A percentile compares a stretch with the other conserved stretches of the same genome.
These are phyloP conservation scores for Coelopa frigida DNA, from an alignment of 1,140 invertebrate species.

Conservation along the genomic window DNA sequence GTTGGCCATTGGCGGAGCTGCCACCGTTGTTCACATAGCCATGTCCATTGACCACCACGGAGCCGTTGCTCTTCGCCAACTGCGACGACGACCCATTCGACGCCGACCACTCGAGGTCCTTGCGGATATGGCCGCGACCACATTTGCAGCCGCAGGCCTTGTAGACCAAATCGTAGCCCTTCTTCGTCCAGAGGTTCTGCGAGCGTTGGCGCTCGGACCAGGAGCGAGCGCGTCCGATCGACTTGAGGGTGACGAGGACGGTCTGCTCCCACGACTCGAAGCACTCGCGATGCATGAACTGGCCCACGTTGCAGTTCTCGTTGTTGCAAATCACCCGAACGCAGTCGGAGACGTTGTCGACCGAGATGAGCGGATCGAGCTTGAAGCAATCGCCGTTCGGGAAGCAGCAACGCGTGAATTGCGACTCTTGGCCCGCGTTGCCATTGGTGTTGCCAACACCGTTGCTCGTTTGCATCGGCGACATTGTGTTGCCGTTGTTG, in stretches of 20 bases:
- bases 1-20: constrained; percentile 10
- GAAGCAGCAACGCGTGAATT: constrained; percentile 62
- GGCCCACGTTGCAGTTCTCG: constrained; percentile 75
- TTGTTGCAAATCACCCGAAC: constrained; percentile 93
- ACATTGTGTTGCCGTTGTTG: constrained; percentile 17
- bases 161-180: constrained; percentile 89
- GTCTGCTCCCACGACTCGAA: constrained; percentile 89
- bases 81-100: constrained; percentile 49
- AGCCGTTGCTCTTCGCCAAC: constrained; percentile 41
- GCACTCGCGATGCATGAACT: constrained; percentile 92
- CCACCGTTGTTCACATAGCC: constrained; percentile 13
- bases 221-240: constrained; percentile 78
- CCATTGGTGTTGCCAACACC: neutral
- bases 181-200: constrained; percentile 96
- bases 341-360: constrained; percentile 68
- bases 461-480: constrained; percentile 6
- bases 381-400: constrained; percentile 71
- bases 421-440: constrained; percentile 15
- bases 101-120: constrained; percentile 86
- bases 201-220: constrained; percentile 91
- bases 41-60: constrained; percentile 22
- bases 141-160: constrained; percentile 84
- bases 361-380: constrained; percentile 56
- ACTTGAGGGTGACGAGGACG: constrained; percentile 80
- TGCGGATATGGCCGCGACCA: constrained; percentile 84